These are phyloP conservation scores for Pristiophorus japonicus DNA, from an alignment of 2,113 vertebrate genomes.

Conservation along the genomic window DNA sequence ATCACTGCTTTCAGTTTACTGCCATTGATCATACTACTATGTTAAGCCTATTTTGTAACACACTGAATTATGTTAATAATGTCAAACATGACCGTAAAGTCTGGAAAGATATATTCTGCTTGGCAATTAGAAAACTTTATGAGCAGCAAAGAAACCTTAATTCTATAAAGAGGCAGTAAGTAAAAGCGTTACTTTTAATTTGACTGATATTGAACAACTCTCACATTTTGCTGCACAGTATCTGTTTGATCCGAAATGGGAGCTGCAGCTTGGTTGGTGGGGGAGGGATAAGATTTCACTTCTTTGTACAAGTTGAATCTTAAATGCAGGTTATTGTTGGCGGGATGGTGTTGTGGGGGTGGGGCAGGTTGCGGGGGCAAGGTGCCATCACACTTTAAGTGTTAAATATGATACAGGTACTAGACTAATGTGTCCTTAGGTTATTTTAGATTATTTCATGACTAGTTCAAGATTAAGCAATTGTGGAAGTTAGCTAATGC, in stretches of 20 bases:
- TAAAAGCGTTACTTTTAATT: neutral
- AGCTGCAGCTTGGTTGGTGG: neutral
- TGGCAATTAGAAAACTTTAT: neutral
- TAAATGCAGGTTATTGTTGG: too few species aligned
- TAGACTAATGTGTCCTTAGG: too few species aligned
- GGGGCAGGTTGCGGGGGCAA: neutral
- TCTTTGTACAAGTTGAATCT: neutral
- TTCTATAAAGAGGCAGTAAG: neutral
- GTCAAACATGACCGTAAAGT: neutral
- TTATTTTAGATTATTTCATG: neutral
- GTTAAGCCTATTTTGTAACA: neutral
- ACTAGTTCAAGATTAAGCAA: neutral
- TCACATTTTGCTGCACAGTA: neutral
- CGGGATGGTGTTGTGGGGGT: too few species aligned
- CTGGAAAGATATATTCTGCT: neutral
- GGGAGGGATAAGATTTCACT: neutral
- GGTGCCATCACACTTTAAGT: neutral
- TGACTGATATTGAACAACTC: neutral
- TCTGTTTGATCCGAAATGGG: neutral
- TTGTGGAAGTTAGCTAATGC: neutral
- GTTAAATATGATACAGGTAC: neutral
- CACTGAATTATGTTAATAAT: neutral
- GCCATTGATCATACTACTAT: neutral
- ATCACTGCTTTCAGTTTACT: neutral
- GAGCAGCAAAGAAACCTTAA: neutral